Percentiles rank a stretch among this genome's conserved stretches.
phyloP scores from a whole-genome alignment of 1,140 invertebrate genomes.

The Brachionus sp. region DNA sequence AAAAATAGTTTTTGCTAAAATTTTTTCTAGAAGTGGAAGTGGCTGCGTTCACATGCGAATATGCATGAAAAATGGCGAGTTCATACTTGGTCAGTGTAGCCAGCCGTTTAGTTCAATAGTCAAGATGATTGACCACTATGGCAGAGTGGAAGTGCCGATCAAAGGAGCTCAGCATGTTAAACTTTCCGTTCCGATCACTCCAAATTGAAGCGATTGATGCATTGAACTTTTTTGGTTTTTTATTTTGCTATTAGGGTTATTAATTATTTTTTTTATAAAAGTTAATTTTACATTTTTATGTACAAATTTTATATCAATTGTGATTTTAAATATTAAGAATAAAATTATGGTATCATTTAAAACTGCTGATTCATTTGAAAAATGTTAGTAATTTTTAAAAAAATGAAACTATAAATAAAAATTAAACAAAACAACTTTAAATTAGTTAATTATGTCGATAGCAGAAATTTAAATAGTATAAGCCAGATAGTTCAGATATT shows the following conservation, averaged over 20 bases:
- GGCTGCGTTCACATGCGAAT: constrained; percentile 46
- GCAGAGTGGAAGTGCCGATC: constrained; percentile 27
- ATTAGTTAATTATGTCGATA: too few relatives aligned
- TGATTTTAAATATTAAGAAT: not conserved
- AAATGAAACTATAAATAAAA: too few relatives aligned
- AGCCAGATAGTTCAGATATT: too few relatives aligned
- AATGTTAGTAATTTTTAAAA: too few relatives aligned
- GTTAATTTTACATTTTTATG: not conserved
- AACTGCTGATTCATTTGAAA: too few relatives aligned
- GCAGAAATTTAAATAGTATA: too few relatives aligned
- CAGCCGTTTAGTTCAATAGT: constrained; percentile 36
- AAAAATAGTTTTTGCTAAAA: not conserved
- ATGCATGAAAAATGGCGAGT: constrained; percentile 37
- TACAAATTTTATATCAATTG: not conserved
- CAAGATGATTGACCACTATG: constrained; percentile 39
- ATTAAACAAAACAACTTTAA: too few relatives aligned
- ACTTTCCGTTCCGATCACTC: constrained; percentile 11
- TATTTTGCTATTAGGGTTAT: not conserved
- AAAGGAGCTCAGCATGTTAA: constrained; percentile 38
- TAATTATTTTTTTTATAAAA: not conserved
- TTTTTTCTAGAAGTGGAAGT: constrained; percentile 28
- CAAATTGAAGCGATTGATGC: not conserved
- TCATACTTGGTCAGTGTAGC: constrained; percentile 42
- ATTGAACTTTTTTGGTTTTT: not conserved
- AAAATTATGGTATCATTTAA: not conserved